Conservation (phyloP, 2,797 vertebrate genomes). For the Rhinatrema bivittatum region DNA sequence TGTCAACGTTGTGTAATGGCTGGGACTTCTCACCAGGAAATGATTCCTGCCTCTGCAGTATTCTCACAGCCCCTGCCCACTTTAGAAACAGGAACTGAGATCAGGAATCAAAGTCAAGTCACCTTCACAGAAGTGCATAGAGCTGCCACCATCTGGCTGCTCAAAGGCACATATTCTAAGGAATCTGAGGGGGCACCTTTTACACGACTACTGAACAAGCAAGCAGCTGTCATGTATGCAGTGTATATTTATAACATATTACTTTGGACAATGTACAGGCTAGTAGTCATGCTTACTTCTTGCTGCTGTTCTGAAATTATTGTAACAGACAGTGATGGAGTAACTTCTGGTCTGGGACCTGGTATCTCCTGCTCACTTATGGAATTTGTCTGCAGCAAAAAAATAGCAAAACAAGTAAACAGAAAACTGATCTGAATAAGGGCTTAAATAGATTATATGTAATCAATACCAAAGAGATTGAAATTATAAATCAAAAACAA, state of each 20-base stretch:
- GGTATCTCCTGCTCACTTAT: conserved; percentile 67
- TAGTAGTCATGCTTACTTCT: conserved; percentile 68
- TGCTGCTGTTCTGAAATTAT: conserved; percentile 55
- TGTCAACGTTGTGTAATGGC: too few relatives aligned
- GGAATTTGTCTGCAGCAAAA: conserved; percentile 68
- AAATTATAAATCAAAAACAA: not conserved
- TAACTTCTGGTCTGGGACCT: conserved; percentile 56
- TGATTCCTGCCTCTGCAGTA: too few relatives aligned
- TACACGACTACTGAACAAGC: too few relatives aligned
- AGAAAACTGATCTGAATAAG: not conserved
- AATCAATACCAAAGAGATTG: not conserved
- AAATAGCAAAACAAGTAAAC: conserved; percentile 7
- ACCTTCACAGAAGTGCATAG: too few relatives aligned
- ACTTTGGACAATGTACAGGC: conserved; percentile 11
- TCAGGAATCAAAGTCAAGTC: too few relatives aligned
- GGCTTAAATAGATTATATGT: not conserved
- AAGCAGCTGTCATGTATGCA: too few relatives aligned
- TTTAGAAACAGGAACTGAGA: too few relatives aligned
- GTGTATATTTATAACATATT: not conserved
- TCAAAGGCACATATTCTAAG: too few relatives aligned
- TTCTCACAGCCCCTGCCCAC: too few relatives aligned
- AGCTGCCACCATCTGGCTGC: too few relatives aligned
- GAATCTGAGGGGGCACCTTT: too few relatives aligned
- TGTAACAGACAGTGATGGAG: conserved; percentile 50
- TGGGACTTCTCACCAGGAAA: too few relatives aligned